phyloP scores from a whole-genome alignment of 2,797 vertebrate genomes.

The Esox lucius region DNA sequence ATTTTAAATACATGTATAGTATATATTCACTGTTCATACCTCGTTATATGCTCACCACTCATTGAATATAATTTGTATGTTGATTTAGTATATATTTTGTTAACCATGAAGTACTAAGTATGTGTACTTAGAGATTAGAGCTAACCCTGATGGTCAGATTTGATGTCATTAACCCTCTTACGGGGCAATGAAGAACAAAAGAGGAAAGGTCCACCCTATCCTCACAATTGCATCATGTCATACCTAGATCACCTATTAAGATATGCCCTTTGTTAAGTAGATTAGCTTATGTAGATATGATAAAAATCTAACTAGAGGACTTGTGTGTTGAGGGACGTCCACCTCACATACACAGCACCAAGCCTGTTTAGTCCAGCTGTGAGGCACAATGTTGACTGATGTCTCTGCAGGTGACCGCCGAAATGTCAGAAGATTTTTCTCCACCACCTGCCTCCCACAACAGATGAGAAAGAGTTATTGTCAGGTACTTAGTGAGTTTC shows the following conservation, averaged over 20 bases:
- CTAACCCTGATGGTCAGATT: too few species aligned
- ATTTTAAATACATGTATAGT: too few species aligned
- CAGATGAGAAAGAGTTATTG: conserved; percentile 10
- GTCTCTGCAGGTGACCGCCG: conserved; percentile 33
- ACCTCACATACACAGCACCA: not conserved
- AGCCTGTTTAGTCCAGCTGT: conserved; percentile 6
- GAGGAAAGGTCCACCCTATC: too few species aligned
- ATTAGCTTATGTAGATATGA: not conserved
- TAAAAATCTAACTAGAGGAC: not conserved
- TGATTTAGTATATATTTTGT: too few species aligned
- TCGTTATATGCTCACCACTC: too few species aligned
- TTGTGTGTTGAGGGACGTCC: not conserved
- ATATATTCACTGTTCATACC: too few species aligned
- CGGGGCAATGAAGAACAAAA: not conserved
- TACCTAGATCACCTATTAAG: too few species aligned
- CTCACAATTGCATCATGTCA: too few species aligned
- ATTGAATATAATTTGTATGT: too few species aligned
- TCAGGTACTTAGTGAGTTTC: not conserved
- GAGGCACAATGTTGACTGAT: conserved; percentile 11
- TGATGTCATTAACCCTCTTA: too few species aligned
- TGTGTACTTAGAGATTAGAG: too few species aligned
- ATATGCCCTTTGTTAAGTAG: not conserved
- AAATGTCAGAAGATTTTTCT: conserved; percentile 30
- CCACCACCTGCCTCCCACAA: conserved; percentile 17
- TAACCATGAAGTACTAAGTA: too few species aligned